Percentiles rank a stretch among this genome's conserved stretches.
Conservation (phyloP, 2,113 vertebrate genomes). For the Anhinga anhinga region DNA sequence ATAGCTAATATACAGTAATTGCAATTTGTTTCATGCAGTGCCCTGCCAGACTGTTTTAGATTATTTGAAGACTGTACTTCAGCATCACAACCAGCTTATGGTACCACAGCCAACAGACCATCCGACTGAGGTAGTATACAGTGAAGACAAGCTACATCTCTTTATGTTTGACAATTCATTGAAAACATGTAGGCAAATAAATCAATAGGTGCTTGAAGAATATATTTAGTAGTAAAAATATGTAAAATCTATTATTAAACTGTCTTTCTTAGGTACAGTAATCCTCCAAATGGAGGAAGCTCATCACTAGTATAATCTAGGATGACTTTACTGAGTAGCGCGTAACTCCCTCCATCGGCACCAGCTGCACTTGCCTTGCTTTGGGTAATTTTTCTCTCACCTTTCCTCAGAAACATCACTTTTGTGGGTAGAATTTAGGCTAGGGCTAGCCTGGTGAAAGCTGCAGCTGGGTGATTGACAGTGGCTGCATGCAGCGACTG, state of each 20-base stretch:
- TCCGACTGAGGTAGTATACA: slow-evolving; percentile 85
- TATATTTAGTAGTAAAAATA: neutral
- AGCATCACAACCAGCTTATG: slow-evolving; percentile 92
- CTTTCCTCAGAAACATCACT: neutral
- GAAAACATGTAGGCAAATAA: neutral
- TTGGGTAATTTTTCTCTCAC: neutral
- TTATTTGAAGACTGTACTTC: slow-evolving; percentile 93
- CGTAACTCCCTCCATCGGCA: neutral
- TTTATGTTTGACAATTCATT: neutral
- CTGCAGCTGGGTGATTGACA: neutral
- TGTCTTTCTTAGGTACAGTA: neutral
- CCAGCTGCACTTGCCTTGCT: neutral
- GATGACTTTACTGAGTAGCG: neutral
- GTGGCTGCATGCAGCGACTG: accelerated
- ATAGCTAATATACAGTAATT: neutral
- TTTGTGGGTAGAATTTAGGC: neutral
- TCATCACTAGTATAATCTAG: neutral
- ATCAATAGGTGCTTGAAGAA: neutral
- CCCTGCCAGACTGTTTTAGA: slow-evolving; percentile 96
- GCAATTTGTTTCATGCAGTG: slow-evolving; percentile 75
- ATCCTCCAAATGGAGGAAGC: neutral
- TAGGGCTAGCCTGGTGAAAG: neutral
- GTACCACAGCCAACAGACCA: slow-evolving; percentile 87
- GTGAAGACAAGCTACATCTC: neutral
- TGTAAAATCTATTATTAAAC: neutral